Evolutionary conservation across 2,113 vertebrate genomes (phyloP), one percentile per base, ranked within the genome.

Genomic region (Clarias batrachus): DNA sequence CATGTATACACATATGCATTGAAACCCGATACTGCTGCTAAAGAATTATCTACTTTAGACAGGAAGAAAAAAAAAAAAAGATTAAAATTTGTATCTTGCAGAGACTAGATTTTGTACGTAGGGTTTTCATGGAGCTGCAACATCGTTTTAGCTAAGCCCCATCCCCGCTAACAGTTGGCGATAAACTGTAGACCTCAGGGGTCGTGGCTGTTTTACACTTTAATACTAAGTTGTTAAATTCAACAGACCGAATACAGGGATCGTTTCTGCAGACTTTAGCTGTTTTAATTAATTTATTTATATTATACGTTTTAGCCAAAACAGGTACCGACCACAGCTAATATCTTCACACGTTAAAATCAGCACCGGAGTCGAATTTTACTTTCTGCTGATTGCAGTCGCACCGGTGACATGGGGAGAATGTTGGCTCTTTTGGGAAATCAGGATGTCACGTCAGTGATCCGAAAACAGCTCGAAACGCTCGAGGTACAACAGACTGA

Each of bases 311-410:
- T 78, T 78, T n/a, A 77, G 56, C 11, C 10, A 11, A 12, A 54
- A 11, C 71, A 11, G 37, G 21, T 74, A 48, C 70, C 11, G 37
- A 10, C 21, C 37, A 74, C 10, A 7, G 17, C 8, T 21, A 23
- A 73, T 52, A 48, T 48, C 25, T 76, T 71, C 54, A 83, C 48
- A 21, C 3, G 19, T 66, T 68, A 9, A 4, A 81, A 37, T 57
- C 71, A 16, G 62, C 59, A 84, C 83, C 83, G 63, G 54, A 85
- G 83, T 62, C 57, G 2, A 4, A 41, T 52, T 41, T n/a, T 13
- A 73, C n/a, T 11, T 27, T 74, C n/a, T 27, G 41, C 63, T 56
- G 82, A 81, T 62, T 57, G 57, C 63, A 33, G 41, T 59, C 13
- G 21, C 19, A 62, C 12, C 4, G 4, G 0, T 23, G 17, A 33